Evolutionary conservation across 2,888 invertebrate genomes (phyloP).

Genomic region (Drosophila incognita): DNA sequence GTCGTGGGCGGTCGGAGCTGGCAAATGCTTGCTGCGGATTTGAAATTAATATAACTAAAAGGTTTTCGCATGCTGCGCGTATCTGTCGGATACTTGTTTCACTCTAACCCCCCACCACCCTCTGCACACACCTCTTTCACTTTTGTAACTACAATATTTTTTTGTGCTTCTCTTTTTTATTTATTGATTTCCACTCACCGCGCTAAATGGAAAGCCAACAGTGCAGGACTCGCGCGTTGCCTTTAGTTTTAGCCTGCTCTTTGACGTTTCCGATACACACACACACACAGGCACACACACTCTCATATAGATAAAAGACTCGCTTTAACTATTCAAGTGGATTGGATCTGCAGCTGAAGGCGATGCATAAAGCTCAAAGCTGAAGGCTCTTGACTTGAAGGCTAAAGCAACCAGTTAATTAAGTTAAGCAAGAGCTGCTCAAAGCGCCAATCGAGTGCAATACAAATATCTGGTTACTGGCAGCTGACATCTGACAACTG

Average conservation of each 20-base stretch:
- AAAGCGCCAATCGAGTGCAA: neutral
- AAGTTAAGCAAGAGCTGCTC: slow-evolving; percentile 4
- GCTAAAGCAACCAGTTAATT: slow-evolving; percentile 19
- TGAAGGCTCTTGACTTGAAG: slow-evolving; percentile 22
- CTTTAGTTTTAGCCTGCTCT: slow-evolving; percentile 43
- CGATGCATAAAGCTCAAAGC: slow-evolving; percentile 14
- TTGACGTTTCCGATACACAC: slow-evolving; percentile 27
- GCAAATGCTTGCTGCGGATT: slow-evolving; percentile 57
- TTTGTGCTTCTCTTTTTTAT: slow-evolving; percentile 29
- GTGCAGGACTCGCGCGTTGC: slow-evolving; percentile 30
- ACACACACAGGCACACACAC: neutral
- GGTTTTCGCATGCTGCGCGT: slow-evolving; percentile 68
- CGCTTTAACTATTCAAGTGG: slow-evolving; percentile 44
- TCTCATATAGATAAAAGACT: slow-evolving; percentile 15
- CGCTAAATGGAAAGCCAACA: slow-evolving; percentile 14
- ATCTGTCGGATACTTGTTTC: slow-evolving; percentile 63
- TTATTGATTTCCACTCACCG: slow-evolving; percentile 67
- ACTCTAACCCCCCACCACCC: neutral
- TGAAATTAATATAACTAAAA: slow-evolving; percentile 81
- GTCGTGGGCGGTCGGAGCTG: neutral
- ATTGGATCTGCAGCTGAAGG: neutral
- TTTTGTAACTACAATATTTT: slow-evolving; percentile 9
- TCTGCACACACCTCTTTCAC: neutral
- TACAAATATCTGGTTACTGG: neutral
- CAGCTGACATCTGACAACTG: neutral